phyloP scores from a whole-genome alignment of 2,113 vertebrate species.

The Oriolus oriolus region DNA sequence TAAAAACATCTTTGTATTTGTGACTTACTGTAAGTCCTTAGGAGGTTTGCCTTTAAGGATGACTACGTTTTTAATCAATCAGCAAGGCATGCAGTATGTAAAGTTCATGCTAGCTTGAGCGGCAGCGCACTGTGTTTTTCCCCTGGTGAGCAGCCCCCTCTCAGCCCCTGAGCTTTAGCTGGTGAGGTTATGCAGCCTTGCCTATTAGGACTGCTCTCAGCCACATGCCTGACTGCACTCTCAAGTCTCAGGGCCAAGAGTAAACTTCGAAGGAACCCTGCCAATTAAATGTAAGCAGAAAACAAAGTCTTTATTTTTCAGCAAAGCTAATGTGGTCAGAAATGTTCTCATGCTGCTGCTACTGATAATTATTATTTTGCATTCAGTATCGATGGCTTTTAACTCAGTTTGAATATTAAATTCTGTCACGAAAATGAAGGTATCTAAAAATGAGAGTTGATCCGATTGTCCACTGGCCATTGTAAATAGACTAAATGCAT shows the following conservation, averaged over 20 bases:
- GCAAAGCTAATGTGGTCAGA: background rate
- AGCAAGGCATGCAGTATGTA: constrained; percentile 35
- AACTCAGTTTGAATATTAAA: background rate
- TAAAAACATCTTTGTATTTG: constrained; percentile 38
- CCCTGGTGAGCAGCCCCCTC: constrained; percentile 33
- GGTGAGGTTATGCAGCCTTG: constrained; percentile 38
- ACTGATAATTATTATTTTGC: background rate
- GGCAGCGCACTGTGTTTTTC: background rate
- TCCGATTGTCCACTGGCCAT: background rate
- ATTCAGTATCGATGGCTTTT: background rate
- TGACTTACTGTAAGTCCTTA: constrained; percentile 41
- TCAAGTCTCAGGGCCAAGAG: constrained; percentile 42
- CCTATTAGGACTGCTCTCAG: constrained; percentile 38
- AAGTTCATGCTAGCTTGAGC: constrained; percentile 66
- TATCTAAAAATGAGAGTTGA: background rate
- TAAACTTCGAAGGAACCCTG: constrained; percentile 58
- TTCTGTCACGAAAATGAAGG: background rate
- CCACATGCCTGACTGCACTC: constrained; percentile 60
- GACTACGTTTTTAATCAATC: constrained; percentile 73
- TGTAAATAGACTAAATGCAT: background rate
- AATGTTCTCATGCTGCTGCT: background rate
- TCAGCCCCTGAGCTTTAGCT: constrained; percentile 41
- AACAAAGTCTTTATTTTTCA: constrained; percentile 25
- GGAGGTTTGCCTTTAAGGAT: constrained; percentile 66
- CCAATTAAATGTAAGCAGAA: constrained; percentile 38